phyloP scores from a whole-genome alignment of 2,888 invertebrate genomes.

The Lydus trimaculatus region DNA sequence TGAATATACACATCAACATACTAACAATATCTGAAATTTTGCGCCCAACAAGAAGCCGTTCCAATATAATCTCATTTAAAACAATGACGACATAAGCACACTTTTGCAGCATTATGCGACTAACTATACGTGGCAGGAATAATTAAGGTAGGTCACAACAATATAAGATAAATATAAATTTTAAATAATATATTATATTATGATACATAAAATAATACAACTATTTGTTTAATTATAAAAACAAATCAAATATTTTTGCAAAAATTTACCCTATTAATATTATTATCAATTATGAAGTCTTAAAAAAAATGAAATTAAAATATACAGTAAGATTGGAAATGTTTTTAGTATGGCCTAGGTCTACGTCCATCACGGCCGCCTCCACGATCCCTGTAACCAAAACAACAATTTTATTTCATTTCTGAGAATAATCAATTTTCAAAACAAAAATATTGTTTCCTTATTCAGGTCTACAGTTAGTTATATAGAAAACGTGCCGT shows the following conservation, averaged over 20 bases:
- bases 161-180: not conserved
- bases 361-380: conserved; percentile 60
- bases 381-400: conserved; percentile 50
- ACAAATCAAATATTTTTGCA: not conserved
- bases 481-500: not conserved
- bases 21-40: not conserved
- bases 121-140: not conserved
- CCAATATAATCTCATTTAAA: not conserved
- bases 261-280: not conserved
- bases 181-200: not conserved
- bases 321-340: conserved; percentile 1
- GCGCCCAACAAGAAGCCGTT: not conserved
- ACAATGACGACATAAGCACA: not conserved
- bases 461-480: conserved; percentile 41
- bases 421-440: not conserved
- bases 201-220: not conserved
- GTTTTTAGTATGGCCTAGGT: conserved; percentile 52
- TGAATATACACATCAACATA: too few relatives aligned
- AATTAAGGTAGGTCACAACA: too few relatives aligned
- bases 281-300: not conserved
- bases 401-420: conserved; percentile 16
- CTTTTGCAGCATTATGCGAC: not conserved
- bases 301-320: conserved; percentile 16
- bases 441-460: conserved; percentile 33
- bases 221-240: not conserved